These are phyloP conservation scores for Stegastes partitus DNA, from an alignment of 2,113 vertebrate genomes.

Conservation along the genomic window DNA sequence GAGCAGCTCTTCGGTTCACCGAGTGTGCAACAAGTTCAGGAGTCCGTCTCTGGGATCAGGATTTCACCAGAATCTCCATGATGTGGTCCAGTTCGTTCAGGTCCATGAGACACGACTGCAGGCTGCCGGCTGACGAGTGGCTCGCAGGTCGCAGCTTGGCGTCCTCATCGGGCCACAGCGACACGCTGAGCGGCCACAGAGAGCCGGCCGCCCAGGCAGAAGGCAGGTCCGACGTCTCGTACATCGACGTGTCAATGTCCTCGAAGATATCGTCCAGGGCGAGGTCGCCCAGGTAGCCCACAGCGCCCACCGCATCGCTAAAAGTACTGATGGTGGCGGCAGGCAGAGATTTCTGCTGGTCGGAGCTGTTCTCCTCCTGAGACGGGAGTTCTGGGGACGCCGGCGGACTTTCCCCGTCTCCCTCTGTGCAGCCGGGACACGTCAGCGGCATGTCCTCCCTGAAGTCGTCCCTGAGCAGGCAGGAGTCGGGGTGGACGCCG, in stretches of 20 bases:
- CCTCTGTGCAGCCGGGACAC: constrained; percentile 79
- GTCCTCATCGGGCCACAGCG: constrained; percentile 81
- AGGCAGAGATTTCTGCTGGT: constrained; percentile 65
- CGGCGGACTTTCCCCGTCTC: constrained; percentile 46
- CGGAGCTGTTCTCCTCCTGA: constrained; percentile 51
- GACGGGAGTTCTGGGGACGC: constrained; percentile 25
- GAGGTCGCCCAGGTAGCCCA: constrained; percentile 90
- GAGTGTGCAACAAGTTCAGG: neutral
- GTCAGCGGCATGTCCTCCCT: constrained; percentile 78
- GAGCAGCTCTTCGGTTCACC: neutral
- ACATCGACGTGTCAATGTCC: constrained; percentile 93
- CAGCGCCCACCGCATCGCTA: constrained; percentile 87
- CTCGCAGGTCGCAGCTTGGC: constrained; percentile 80
- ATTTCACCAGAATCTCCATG: constrained; percentile 91
- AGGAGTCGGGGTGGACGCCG: constrained; percentile 63
- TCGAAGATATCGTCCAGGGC: constrained; percentile 91
- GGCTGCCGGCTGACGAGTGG: constrained; percentile 81
- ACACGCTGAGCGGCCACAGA: constrained; percentile 71
- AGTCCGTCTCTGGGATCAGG: constrained; percentile 58
- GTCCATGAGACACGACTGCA: constrained; percentile 88
- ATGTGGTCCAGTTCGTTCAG: constrained; percentile 92
- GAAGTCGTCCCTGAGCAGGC: constrained; percentile 73
- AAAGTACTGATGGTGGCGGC: constrained; percentile 75
- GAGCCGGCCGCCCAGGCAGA: constrained; percentile 77
- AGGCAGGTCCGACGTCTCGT: constrained; percentile 88